Conservation (phyloP, 2,797 vertebrate species). For the Simalia tracyae region DNA sequence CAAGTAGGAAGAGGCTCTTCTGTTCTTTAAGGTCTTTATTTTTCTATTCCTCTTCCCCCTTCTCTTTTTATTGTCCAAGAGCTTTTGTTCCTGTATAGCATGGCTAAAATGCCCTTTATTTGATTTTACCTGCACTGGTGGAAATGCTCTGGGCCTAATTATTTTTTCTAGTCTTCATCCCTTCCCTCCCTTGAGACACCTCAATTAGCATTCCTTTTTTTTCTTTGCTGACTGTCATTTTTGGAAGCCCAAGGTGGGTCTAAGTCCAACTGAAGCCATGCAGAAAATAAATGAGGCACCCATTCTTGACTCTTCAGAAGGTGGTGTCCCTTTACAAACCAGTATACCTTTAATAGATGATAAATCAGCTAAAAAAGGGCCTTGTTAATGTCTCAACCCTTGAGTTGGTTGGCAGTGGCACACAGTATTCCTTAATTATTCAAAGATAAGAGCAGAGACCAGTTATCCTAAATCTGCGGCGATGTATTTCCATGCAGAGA, state of each 20-base stretch:
- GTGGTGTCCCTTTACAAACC: constrained; percentile 77
- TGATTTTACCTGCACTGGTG: constrained; percentile 72
- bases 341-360: constrained; percentile 82
- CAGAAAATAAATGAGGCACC: constrained; percentile 81
- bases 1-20: constrained; percentile 64
- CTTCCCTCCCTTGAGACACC: constrained; percentile 77
- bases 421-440: constrained; percentile 74
- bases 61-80: constrained; percentile 54
- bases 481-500: constrained; percentile 63
- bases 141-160: constrained; percentile 78
- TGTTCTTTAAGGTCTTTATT: constrained; percentile 46
- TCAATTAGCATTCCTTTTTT: constrained; percentile 80
- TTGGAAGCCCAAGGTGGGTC: constrained; percentile 75
- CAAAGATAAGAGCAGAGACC: constrained; percentile 67
- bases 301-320: constrained; percentile 69
- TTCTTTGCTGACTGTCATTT: constrained; percentile 76
- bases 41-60: constrained; percentile 41
- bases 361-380: constrained; percentile 77
- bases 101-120: constrained; percentile 69
- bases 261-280: constrained; percentile 72
- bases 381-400: constrained; percentile 76
- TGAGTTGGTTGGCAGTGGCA: constrained; percentile 67
- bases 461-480: constrained; percentile 64
- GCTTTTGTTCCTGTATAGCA: constrained; percentile 65
- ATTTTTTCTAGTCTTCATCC: constrained; percentile 73